A percentile compares a stretch with the other conserved stretches of the same genome.
Conservation (phyloP, 92 coral and sea anemone species). For the Siderastrea siderea region DNA sequence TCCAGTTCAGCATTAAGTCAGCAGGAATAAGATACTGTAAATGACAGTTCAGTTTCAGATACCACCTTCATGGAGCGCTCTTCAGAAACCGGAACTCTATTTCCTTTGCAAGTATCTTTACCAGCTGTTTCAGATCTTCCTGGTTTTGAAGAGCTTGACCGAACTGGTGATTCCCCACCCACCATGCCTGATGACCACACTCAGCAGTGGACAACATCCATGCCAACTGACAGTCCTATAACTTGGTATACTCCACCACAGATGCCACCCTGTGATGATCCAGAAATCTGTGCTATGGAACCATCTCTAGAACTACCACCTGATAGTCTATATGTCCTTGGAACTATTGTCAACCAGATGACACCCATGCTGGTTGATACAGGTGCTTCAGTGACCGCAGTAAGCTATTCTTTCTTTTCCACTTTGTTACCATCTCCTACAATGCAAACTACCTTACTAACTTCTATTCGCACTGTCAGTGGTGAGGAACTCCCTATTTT, state of each 20-base stretch:
- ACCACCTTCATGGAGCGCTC: neutral
- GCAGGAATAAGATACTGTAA: neutral
- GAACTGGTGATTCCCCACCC: too few relatives aligned
- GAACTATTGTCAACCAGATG: neutral
- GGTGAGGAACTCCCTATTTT: conserved; percentile 41
- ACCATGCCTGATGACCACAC: too few relatives aligned
- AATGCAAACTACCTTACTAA: neutral
- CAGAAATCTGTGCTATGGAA: too few relatives aligned
- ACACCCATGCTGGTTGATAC: conserved; percentile 43
- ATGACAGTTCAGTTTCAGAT: neutral
- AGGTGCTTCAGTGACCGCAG: conserved; percentile 54
- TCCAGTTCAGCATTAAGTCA: neutral
- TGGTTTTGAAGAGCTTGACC: conserved; percentile 6
- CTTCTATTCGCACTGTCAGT: conserved; percentile 54
- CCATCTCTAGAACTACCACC: neutral
- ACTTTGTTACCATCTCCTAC: neutral
- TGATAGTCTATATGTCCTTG: neutral
- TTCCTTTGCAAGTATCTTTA: neutral
- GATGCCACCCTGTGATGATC: too few relatives aligned
- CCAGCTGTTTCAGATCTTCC: neutral
- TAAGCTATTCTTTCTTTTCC: conserved; percentile 12
- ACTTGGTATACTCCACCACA: too few relatives aligned
- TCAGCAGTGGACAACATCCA: too few relatives aligned
- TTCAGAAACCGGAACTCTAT: neutral
- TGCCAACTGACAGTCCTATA: too few relatives aligned